A percentile compares a stretch with the other conserved stretches of the same genome.
Conservation (phyloP, 2,113 vertebrate species). For the Lepisosteus oculatus region DNA sequence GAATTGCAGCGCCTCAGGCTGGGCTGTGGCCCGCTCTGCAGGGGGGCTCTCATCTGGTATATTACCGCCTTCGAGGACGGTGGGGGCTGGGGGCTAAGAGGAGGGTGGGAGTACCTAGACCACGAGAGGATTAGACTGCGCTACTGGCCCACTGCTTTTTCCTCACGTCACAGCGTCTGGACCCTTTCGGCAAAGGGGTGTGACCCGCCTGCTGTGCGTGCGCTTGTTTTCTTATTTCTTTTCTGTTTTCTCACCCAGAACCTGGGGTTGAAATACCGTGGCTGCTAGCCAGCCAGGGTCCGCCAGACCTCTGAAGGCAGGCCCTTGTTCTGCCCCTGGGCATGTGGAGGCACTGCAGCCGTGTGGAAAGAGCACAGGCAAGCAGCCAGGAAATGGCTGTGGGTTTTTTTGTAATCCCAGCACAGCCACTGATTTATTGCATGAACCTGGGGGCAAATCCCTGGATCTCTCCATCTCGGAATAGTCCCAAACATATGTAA, state of each 20-base stretch:
- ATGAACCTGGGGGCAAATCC: slow-evolving; percentile 3
- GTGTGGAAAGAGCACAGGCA: background rate
- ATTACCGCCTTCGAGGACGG: background rate
- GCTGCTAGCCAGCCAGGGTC: too few species aligned
- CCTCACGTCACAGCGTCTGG: too few species aligned
- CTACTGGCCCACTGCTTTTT: too few species aligned
- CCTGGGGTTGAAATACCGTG: too few species aligned
- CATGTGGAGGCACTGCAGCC: slow-evolving; percentile 1
- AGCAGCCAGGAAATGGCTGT: background rate
- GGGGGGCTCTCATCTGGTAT: slow-evolving; percentile 37
- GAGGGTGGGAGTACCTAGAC: too few species aligned
- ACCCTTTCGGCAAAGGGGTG: too few species aligned
- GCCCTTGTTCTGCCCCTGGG: background rate
- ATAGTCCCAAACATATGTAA: slow-evolving; percentile 5
- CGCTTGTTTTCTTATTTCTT: too few species aligned
- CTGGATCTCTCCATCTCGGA: background rate
- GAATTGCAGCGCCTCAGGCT: slow-evolving; percentile 39
- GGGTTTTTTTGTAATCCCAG: background rate
- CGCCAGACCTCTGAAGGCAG: background rate
- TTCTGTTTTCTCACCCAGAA: too few species aligned
- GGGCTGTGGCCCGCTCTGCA: slow-evolving; percentile 5
- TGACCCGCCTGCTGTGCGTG: too few species aligned
- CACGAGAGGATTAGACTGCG: too few species aligned
- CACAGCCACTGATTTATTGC: background rate
- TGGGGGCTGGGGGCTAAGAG: too few species aligned